Evolutionary conservation across 2,113 vertebrate genomes (phyloP), one percentile per base, ranked within the genome.

Genomic region (Phrynosoma blainvillii): DNA sequence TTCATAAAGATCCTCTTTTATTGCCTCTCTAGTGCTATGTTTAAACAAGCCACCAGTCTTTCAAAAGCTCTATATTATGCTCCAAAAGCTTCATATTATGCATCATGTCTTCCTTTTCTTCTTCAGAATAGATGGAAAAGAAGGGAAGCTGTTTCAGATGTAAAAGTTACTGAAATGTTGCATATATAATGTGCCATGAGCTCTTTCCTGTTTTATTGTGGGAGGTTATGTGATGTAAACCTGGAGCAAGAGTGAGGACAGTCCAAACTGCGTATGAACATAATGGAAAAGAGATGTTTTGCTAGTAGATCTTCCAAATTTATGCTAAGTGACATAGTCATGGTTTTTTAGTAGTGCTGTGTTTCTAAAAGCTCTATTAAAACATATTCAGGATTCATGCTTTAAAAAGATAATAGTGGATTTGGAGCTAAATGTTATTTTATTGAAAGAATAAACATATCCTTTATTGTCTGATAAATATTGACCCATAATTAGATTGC

Each of bases 241-340:
- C 27, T 68, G 66, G 30, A 18, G 13, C 59, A 68, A 78, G 42
- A 71, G 70, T 76, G 25, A 21, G 62, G 32, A 76, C 36, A 42
- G 25, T 65, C 23, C 23, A 42, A 23, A 42, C 32, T 62, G 56
- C 23, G 4, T 30, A 77, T 47, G 23, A 78, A 2, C 84, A 78
- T 68, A 78, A 85, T 85, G 75, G 40, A 65, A 85, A 78, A 78
- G 62, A 76, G 54, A 85, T 76, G 70, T 77, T 76, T 32, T 77
- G 10, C 56, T 66, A 78, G 36, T 68, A 32, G 75, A 66, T 23
- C 40, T 47, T 2, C 27, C 27, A 23, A 65, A 76, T 66, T 62
- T 76, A 76, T 85, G 18, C 59, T 42, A 56, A 54, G 27, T 47
- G 59, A 36, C 2, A 42, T 9, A 14, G 9, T 40, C 21, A 12